Base-by-base conservation (phyloP, 1,140 invertebrate species). In the Zeugodacus cucurbitae region DNA sequence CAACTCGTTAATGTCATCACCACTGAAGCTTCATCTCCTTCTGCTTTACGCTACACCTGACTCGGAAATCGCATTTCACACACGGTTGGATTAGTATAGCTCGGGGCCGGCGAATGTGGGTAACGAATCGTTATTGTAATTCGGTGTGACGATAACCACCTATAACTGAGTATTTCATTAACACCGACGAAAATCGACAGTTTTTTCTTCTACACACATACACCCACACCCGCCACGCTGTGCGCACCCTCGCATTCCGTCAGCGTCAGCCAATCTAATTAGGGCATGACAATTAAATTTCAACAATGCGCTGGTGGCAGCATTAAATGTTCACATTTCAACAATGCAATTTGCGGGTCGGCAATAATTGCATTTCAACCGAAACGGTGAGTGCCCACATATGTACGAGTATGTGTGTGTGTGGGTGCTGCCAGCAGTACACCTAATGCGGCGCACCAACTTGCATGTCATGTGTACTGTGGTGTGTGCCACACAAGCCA, bases 241-340 rank as follows among this genome's bases (percentile, higher is more conserved):
- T 32, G 29, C 10, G 29, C 10, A 67, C 59, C 59, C n/a, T 10
- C 62, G 62, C n/a, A 34, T 67, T 67, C 2, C 48, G 26, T 1
- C 58, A 11, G 58, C 67, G 34, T 6, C 17, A 37, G 34, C 17
- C 74, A 82, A 82, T 82, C 44, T 82, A 82, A 82, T 82, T 82
- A 82, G 41, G 74, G 41, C 74, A 82, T 48, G 74, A 37, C 74
- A 82, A 82, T 82, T 82, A 82, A 82, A 82, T 82, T 82, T 62
- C 74, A 11, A n/a, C 44, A 48, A 48, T 48, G 44, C 74, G n/a
- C 20, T 20, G 10, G n/a, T 26, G 74, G n/a, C 41, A 82, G 41
- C 74, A 41, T 48, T 82, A 82, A 82, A 82, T 82, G 74, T 82
- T 44, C 74, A 48, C 74, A 82, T 82, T 82, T 82, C 74, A 82